Base-by-base conservation (phyloP, 2,797 vertebrate genomes). In the Rousettus madagascariensis region DNA sequence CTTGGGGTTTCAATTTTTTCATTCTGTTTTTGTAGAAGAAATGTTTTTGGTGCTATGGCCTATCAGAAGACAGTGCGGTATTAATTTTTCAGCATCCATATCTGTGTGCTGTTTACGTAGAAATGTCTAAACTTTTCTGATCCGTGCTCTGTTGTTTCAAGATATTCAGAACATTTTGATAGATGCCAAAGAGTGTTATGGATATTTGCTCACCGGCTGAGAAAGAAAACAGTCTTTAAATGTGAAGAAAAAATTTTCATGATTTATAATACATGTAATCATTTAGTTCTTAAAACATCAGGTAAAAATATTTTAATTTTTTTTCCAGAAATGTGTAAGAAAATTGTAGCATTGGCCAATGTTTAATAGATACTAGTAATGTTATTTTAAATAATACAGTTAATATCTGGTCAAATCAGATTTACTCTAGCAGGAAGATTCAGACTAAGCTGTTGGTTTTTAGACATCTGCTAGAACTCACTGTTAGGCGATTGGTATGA, bases 91-190 rank as follows among this genome's bases (percentile, higher is more conserved):
- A 91, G 36, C 20, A 12, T 5, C 10, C 26, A 55, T 12, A 63
- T 89, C 86, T 97, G 92, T 78, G 80, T 17, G 49, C 93, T 86
- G n/a, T 94, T 97, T 95, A 59, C 71, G 96, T 89, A 85, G 72
- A 46, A 41, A 63, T 95, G 66, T 85, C 12, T 97, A 26, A 79
- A 24, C 19, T 80, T 96, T 84, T 79, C 66, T 84, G 68, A 68
- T 61, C 55, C 93, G 0, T 0, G 43, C 33, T 95, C 8, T 15
- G 28, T 10, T 92, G 0, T 84, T 96, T 43, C 51, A 95, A 82
- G 77, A 87, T 46, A 79, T 91, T 96, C n/a, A 85, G 72, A 86
- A 66, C 36, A 71, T 94, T 85, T 88, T 57, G 57, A 79, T 68
- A 84, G 53, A 30, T 36, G 59, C 65, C 69, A 88, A 41, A 49